Conservation (phyloP, 2,888 invertebrate genomes). For the Chirona hameri region DNA sequence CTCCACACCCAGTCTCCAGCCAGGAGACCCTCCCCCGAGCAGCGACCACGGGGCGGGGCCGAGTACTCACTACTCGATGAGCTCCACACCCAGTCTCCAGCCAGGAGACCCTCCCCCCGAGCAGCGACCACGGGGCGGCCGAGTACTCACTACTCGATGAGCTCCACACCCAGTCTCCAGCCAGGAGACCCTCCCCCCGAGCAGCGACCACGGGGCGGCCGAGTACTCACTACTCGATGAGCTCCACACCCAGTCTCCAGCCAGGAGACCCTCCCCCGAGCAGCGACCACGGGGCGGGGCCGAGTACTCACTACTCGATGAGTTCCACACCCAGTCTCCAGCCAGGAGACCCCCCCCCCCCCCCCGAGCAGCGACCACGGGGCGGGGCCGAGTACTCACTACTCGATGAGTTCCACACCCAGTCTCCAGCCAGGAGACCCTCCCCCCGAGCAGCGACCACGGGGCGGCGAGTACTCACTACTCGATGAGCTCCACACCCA, state of each 20-base stretch:
- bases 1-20: slow-evolving; percentile 55
- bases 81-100: slow-evolving; percentile 57
- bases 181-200: too few relatives aligned
- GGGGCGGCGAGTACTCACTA: slow-evolving; percentile 64
- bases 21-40: too few relatives aligned
- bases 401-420: slow-evolving; percentile 87
- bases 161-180: slow-evolving; percentile 57
- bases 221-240: slow-evolving; percentile 83
- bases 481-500: slow-evolving; percentile 82
- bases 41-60: too few relatives aligned
- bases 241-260: slow-evolving; percentile 57
- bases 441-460: too few relatives aligned
- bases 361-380: too few relatives aligned
- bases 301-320: slow-evolving; percentile 78
- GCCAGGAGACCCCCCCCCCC: too few relatives aligned
- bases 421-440: too few relatives aligned
- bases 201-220: too few relatives aligned
- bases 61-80: slow-evolving; percentile 83
- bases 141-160: slow-evolving; percentile 83
- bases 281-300: too few relatives aligned
- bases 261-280: too few relatives aligned
- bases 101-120: too few relatives aligned
- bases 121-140: too few relatives aligned
- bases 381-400: slow-evolving; percentile 61
- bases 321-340: slow-evolving; percentile 62